phyloP scores from a whole-genome alignment of 2,113 vertebrate species.

The Spheniscus mendiculus region DNA sequence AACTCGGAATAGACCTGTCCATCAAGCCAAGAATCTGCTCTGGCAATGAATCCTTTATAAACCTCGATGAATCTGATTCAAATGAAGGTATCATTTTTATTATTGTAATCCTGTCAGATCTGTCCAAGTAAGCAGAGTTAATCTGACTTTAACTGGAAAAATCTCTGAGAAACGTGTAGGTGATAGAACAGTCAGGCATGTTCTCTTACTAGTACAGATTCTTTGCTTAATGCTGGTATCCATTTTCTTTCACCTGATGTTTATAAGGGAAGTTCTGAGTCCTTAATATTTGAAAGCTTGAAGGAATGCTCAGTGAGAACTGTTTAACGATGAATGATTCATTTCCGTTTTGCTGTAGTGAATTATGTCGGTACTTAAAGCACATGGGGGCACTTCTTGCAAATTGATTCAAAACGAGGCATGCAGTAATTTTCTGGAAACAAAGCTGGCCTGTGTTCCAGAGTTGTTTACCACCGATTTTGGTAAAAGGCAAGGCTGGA shows the following conservation, averaged over 20 bases:
- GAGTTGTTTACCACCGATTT: background rate
- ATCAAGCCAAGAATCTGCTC: constrained; percentile 84
- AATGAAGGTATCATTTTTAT: constrained; percentile 80
- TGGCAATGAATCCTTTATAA: constrained; percentile 84
- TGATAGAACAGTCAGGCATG: accelerated
- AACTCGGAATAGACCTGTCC: constrained; percentile 88
- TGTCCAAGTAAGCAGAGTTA: background rate
- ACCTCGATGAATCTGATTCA: constrained; percentile 82
- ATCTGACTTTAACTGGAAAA: background rate
- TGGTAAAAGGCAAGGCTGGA: background rate
- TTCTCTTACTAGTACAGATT: background rate
- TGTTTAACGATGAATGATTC: background rate
- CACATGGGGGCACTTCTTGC: background rate
- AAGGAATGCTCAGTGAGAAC: background rate
- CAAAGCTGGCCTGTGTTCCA: background rate
- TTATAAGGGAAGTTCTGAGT: background rate
- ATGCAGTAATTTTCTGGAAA: background rate
- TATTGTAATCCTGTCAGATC: background rate
- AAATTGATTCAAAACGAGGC: background rate
- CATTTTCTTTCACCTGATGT: background rate
- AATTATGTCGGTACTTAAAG: background rate
- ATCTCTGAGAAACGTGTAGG: background rate
- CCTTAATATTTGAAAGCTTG: background rate
- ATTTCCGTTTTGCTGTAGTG: background rate
- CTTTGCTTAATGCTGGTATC: background rate